Conservation (phyloP, 2,113 vertebrate genomes). For the Haemorhous mexicanus region DNA sequence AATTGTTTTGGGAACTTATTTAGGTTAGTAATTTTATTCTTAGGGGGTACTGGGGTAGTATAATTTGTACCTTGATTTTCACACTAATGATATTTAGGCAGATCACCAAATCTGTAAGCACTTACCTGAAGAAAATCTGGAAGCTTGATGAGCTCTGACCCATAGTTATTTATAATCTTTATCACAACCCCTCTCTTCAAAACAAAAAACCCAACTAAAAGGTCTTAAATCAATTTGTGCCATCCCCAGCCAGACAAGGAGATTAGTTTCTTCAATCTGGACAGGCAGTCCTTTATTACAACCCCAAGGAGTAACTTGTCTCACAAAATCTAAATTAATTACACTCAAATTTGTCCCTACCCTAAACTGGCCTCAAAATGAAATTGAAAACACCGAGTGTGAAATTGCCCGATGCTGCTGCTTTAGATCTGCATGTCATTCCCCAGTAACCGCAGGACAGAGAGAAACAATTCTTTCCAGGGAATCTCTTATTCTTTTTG, state of each 20-base stretch:
- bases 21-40: background rate
- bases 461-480: slow-evolving; percentile 35
- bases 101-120: background rate
- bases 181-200: background rate
- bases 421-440: background rate
- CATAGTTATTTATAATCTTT: slow-evolving; percentile 12
- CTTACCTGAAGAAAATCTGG: background rate
- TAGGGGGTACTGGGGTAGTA: background rate
- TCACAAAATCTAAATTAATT: slow-evolving; percentile 66
- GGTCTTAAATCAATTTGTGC: slow-evolving; percentile 53
- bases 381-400: slow-evolving; percentile 45
- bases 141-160: background rate
- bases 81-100: background rate
- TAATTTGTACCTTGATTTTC: background rate
- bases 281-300: slow-evolving; percentile 54
- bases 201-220: background rate
- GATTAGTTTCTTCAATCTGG: slow-evolving; percentile 47
- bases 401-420: slow-evolving; percentile 41
- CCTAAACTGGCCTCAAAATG: slow-evolving; percentile 57
- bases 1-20: background rate
- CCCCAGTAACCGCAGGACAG: background rate
- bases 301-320: slow-evolving; percentile 55
- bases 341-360: slow-evolving; percentile 56
- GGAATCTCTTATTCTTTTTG: slow-evolving; percentile 35
- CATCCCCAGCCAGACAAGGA: background rate